Conservation (phyloP, 1,140 invertebrate species). For the Drosophila willistoni region DNA sequence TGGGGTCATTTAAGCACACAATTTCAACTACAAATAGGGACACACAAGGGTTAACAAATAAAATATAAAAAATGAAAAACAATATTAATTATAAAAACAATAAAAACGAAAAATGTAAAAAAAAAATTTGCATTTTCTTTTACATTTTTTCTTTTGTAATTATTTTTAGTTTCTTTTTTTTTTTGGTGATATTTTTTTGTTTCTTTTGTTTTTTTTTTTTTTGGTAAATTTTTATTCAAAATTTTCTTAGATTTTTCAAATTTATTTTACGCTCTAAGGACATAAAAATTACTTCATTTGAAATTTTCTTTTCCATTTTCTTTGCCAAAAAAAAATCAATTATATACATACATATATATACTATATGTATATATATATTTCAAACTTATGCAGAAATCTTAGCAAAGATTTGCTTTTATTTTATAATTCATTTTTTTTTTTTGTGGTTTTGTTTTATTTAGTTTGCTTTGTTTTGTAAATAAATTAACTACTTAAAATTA, state of each 20-base stretch:
- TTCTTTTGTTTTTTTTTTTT: not conserved
- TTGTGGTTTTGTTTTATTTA: constrained; percentile 41
- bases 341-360: not conserved
- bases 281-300: constrained; percentile 11
- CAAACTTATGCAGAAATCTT: constrained; percentile 6
- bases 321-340: constrained; percentile 3
- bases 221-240: constrained; percentile 40
- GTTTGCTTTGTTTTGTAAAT: constrained; percentile 42
- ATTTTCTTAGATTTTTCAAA: constrained; percentile 23
- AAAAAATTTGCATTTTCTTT: constrained; percentile 31
- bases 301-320: not conserved
- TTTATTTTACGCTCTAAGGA: constrained; percentile 12
- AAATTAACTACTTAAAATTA: constrained; percentile 82
- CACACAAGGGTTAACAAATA: constrained; percentile 26
- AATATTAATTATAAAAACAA: constrained; percentile 31
- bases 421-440: constrained; percentile 2
- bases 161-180: constrained; percentile 14
- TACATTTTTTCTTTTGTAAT: constrained; percentile 39
- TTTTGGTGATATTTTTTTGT: not conserved
- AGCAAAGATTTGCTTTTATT: constrained; percentile 6
- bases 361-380: not conserved
- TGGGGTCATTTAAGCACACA: not conserved
- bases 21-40: constrained; percentile 39
- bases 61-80: constrained; percentile 19
- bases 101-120: constrained; percentile 29